phyloP scores from a whole-genome alignment of 2,113 vertebrate genomes.

The Colistium nudipinnis region DNA sequence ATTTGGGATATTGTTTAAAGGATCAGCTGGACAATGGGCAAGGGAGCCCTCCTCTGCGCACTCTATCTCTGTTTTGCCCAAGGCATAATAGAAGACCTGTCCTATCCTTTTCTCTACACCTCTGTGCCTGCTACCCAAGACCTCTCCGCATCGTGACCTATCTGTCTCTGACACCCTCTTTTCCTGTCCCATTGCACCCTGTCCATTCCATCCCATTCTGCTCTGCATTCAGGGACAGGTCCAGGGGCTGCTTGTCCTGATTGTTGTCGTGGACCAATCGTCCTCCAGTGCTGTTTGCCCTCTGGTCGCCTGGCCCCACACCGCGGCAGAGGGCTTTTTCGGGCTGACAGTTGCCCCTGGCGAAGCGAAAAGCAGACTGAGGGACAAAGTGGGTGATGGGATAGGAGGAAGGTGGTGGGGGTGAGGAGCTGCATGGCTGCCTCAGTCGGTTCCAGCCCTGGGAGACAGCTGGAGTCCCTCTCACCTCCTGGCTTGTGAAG shows the following conservation, averaged over 20 bases:
- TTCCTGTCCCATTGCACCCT: constrained; percentile 34
- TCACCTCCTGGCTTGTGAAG: constrained; percentile 66
- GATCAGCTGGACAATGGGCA: constrained; percentile 77
- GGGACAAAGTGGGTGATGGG: constrained; percentile 66
- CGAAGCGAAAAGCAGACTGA: constrained; percentile 53
- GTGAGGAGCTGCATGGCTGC: constrained; percentile 17
- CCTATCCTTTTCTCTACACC: constrained; percentile 32
- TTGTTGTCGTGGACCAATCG: constrained; percentile 62
- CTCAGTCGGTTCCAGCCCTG: constrained; percentile 60
- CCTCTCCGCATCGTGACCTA: constrained; percentile 50
- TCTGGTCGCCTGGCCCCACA: constrained; percentile 66
- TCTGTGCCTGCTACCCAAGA: constrained; percentile 25
- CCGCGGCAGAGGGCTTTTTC: constrained; percentile 65
- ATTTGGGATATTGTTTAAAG: constrained; percentile 74
- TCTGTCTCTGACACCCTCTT: constrained; percentile 42
- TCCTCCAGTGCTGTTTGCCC: constrained; percentile 62
- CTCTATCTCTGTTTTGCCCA: constrained; percentile 57
- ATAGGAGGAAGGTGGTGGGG: constrained; percentile 1
- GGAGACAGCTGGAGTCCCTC: constrained; percentile 78
- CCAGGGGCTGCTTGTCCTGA: constrained; percentile 52
- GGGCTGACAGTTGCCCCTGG: constrained; percentile 75
- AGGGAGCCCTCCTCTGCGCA: constrained; percentile 58
- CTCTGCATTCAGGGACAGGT: constrained; percentile 54
- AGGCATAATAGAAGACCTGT: constrained; percentile 53
- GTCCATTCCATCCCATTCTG: constrained; percentile 33